phyloP scores from a whole-genome alignment of 1,140 invertebrate species.

The Drosophila neocordata region DNA sequence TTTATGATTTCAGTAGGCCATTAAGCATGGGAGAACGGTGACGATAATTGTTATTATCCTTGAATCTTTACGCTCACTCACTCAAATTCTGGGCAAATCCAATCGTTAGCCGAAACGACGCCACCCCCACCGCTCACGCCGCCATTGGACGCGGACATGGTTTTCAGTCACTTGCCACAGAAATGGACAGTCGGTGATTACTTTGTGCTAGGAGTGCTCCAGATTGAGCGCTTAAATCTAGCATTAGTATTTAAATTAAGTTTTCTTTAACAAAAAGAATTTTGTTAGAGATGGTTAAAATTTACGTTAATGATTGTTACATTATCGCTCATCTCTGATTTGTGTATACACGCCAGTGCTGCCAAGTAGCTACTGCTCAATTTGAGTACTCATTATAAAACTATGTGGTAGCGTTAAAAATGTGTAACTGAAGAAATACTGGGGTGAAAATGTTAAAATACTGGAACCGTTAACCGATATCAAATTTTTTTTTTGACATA shows the following conservation, averaged over 20 bases:
- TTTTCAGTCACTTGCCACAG: slow-evolving; percentile 16
- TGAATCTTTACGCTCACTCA: slow-evolving; percentile 75
- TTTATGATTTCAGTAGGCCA: slow-evolving; percentile 30
- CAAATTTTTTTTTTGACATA: no score
- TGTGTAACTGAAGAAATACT: no score
- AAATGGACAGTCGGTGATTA: slow-evolving; percentile 7
- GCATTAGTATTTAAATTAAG: slow-evolving; percentile 44
- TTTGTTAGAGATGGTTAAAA: not conserved
- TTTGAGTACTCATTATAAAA: not conserved
- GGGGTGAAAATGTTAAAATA: no score
- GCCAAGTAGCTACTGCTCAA: not conserved
- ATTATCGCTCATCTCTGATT: not conserved
- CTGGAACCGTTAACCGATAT: no score
- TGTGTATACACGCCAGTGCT: not conserved
- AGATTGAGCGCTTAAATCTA: slow-evolving; percentile 15
- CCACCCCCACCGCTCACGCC: slow-evolving; percentile 39
- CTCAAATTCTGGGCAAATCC: slow-evolving; percentile 84
- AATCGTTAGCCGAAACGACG: slow-evolving; percentile 83
- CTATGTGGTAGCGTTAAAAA: not conserved
- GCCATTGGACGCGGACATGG: slow-evolving; percentile 59
- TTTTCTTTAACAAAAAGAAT: slow-evolving; percentile 49
- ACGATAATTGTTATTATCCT: slow-evolving; percentile 35
- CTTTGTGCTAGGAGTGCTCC: slow-evolving; percentile 23
- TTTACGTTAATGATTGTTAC: not conserved
- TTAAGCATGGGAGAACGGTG: not conserved